A percentile compares a stretch with the other conserved stretches of the same genome.
phyloP scores from a whole-genome alignment of 2,113 vertebrate species.

The Colinus virginianus region DNA sequence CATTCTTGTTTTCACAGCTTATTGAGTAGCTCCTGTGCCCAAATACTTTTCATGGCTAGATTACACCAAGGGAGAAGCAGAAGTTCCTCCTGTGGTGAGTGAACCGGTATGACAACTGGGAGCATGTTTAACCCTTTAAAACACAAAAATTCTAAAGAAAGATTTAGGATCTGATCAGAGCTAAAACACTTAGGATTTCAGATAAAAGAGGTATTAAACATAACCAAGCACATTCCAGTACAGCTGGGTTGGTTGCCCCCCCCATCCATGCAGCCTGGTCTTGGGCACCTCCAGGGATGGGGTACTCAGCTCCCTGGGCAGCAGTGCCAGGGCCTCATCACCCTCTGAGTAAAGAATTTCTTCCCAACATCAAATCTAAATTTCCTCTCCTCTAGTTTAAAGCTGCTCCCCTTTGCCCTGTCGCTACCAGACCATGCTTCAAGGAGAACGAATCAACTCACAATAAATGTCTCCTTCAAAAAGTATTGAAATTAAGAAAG shows the following conservation, averaged over 20 bases:
- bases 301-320: too few relatives aligned
- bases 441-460: not conserved
- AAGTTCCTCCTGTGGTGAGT: not conserved
- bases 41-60: constrained; percentile 1
- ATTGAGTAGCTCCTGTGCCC: not conserved
- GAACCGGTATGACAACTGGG: not conserved
- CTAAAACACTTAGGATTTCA: not conserved
- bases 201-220: not conserved
- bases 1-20: constrained; percentile 49
- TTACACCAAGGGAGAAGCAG: not conserved
- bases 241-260: not conserved
- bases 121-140: not conserved
- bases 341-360: too few relatives aligned
- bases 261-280: too few relatives aligned
- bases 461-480: not conserved
- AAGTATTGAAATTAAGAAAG: not conserved
- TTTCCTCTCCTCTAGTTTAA: too few relatives aligned
- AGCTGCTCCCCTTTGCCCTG: too few relatives aligned
- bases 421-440: not conserved
- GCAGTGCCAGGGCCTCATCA: too few relatives aligned
- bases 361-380: too few relatives aligned
- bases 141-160: not conserved
- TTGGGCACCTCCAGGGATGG: too few relatives aligned
- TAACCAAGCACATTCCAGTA: not conserved
- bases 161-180: not conserved